A percentile compares a stretch with the other conserved stretches of the same genome.
Conservation (phyloP, 2,888 invertebrate species). For the Drosophila picticornis region DNA sequence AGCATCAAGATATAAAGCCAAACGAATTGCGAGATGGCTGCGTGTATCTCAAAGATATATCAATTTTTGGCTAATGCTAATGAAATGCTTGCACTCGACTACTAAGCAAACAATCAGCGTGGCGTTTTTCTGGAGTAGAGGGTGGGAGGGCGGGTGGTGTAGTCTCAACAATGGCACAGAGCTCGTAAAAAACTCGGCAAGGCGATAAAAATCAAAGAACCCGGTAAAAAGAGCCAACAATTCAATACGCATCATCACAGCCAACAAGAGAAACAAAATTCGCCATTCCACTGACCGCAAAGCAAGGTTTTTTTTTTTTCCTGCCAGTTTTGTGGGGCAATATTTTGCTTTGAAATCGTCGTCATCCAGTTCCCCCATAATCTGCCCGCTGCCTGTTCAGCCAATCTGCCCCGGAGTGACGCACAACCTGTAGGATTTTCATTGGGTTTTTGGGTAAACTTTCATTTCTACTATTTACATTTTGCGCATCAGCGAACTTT, state of each 20-base stretch:
- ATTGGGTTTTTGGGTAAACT: slow-evolving; percentile 54
- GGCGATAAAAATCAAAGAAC: slow-evolving; percentile 61
- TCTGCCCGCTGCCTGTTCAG: neutral
- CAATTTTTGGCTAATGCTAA: slow-evolving; percentile 47
- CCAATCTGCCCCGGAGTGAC: neutral
- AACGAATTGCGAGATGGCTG: slow-evolving; percentile 22
- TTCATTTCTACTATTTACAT: slow-evolving; percentile 72
- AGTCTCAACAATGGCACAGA: slow-evolving; percentile 33
- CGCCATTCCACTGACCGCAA: slow-evolving; percentile 62
- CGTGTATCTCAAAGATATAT: slow-evolving; percentile 57
- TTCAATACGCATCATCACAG: slow-evolving; percentile 2
- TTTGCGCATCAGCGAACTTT: slow-evolving; percentile 70
- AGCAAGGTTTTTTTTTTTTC: slow-evolving; percentile 35
- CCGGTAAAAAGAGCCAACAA: slow-evolving; percentile 14
- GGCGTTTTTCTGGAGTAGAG: neutral
- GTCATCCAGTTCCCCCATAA: neutral
- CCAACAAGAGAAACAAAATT: slow-evolving; percentile 28
- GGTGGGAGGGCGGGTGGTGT: neutral
- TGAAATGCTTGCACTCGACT: slow-evolving; percentile 58
- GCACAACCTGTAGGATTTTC: slow-evolving; percentile 65
- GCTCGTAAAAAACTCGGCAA: slow-evolving; percentile 53
- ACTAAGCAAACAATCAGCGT: slow-evolving; percentile 55
- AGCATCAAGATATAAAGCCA: slow-evolving; percentile 35
- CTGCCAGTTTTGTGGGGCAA: slow-evolving; percentile 63
- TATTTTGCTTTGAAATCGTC: slow-evolving; percentile 69